Conservation (phyloP, 2,888 invertebrate genomes). For the Oxycera nigricornis region DNA sequence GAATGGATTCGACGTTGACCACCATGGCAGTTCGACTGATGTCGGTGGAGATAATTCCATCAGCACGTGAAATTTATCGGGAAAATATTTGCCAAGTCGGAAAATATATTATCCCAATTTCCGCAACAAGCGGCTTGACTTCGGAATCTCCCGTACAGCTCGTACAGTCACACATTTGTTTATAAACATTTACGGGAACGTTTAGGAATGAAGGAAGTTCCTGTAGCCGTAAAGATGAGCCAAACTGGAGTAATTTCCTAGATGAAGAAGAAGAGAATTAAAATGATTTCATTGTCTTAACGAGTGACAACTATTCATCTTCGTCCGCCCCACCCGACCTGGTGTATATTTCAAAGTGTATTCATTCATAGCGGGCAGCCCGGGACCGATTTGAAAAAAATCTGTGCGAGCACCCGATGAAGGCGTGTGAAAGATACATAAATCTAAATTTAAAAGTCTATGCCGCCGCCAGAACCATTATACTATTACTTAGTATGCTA, state of each 20-base stretch:
- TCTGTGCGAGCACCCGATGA: not conserved
- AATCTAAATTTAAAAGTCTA: not conserved
- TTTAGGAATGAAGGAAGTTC: no score
- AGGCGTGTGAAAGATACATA: not conserved
- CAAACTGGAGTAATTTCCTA: no score
- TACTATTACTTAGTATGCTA: not conserved
- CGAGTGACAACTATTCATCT: not conserved
- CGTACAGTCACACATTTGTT: no score
- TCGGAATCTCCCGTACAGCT: no score
- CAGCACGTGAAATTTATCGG: constrained; percentile 13
- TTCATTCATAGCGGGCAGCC: no score
- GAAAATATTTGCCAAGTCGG: not conserved
- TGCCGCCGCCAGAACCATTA: not conserved
- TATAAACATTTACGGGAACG: no score
- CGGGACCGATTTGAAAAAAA: not conserved
- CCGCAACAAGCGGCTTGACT: not conserved
- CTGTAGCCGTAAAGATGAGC: no score
- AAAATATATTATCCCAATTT: constrained; percentile 14
- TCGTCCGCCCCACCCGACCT: no score
- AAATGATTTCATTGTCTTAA: not conserved
- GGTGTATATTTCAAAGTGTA: no score
- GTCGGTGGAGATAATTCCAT: constrained; percentile 16
- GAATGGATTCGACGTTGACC: no score
- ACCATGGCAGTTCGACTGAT: no score
- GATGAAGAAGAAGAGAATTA: no score